Evolutionary conservation across 2,113 vertebrate species (phyloP).

Genomic region (Zosterops hypoxanthus): DNA sequence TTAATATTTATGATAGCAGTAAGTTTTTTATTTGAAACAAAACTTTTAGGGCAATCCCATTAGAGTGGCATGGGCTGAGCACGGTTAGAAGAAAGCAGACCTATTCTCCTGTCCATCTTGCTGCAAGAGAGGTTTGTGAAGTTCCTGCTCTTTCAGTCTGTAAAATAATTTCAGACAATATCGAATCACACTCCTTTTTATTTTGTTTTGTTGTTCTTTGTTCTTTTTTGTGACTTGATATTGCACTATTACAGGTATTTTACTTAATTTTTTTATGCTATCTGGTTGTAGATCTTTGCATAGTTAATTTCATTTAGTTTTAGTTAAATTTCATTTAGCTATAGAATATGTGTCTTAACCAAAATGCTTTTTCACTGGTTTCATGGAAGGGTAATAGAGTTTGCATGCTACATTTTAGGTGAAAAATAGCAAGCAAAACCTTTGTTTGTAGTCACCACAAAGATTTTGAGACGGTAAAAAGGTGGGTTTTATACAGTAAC

Average conservation of each 20-base stretch:
- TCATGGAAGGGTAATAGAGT: not conserved
- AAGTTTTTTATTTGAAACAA: slow-evolving; percentile 33
- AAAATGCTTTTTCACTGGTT: not conserved
- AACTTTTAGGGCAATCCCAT: not conserved
- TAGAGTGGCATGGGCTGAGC: not conserved
- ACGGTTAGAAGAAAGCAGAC: not conserved
- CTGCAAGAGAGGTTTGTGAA: slow-evolving; percentile 15
- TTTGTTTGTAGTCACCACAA: not conserved
- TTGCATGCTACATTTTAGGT: not conserved
- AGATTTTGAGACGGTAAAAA: not conserved
- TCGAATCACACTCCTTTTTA: fast-evolving
- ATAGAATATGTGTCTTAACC: not conserved
- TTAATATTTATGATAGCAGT: slow-evolving; percentile 26
- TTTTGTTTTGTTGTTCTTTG: not conserved
- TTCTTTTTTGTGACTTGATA: not conserved
- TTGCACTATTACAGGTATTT: not conserved
- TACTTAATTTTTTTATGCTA: not conserved
- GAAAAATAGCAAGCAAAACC: not conserved
- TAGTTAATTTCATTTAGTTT: not conserved
- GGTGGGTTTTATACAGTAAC: not conserved
- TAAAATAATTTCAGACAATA: not conserved
- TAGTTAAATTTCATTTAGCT: not conserved
- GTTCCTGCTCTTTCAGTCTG: not conserved
- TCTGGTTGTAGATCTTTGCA: not conserved
- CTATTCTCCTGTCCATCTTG: not conserved